Evolutionary conservation across 1,140 invertebrate genomes (phyloP).

Genomic region (Triops longicaudatus): DNA sequence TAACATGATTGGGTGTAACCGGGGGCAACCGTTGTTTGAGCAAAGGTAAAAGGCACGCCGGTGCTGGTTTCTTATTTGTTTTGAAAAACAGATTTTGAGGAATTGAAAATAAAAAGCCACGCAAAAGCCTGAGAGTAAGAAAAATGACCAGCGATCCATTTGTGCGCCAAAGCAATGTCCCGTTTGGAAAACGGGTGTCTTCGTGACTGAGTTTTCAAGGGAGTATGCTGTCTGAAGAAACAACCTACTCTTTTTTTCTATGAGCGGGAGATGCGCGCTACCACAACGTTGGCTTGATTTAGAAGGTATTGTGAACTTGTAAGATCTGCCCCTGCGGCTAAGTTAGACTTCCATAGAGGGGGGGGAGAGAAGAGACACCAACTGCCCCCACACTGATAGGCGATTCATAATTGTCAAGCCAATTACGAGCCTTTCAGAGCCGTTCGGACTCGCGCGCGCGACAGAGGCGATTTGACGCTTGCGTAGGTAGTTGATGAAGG

Average conservation of each 20-base stretch:
- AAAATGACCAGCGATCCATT: slow-evolving; percentile 2
- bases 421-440: background rate
- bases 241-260: too few relatives aligned
- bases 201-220: background rate
- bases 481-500: too few relatives aligned
- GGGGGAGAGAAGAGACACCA: background rate
- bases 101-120: background rate
- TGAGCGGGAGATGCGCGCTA: background rate
- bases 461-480: too few relatives aligned
- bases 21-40: background rate
- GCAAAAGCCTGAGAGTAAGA: background rate
- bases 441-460: background rate
- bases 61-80: background rate
- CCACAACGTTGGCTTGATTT: background rate
- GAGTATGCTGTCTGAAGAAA: background rate
- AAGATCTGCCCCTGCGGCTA: background rate
- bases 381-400: background rate
- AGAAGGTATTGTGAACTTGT: background rate
- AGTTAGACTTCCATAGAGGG: background rate
- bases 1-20: background rate
- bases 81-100: background rate
- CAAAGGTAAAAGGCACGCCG: background rate
- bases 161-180: slow-evolving; percentile 3
- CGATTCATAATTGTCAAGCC: slow-evolving; percentile 1
- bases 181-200: background rate